Conservation (phyloP, 2,888 invertebrate genomes). For the Notodonta ziczac region DNA sequence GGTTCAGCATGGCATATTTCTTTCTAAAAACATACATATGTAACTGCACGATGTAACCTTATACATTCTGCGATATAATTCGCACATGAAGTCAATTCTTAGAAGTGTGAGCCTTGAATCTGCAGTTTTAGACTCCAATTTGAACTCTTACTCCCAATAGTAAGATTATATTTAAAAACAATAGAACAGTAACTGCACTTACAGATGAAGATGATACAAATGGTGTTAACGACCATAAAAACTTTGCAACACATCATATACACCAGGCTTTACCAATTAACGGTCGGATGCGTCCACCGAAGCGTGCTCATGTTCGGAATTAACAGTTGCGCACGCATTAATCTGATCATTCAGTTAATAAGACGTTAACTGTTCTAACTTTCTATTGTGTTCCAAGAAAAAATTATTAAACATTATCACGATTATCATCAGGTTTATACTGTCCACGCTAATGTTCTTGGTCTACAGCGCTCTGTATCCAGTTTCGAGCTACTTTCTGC, state of each 20-base stretch:
- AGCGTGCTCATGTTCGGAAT: slow-evolving; percentile 35
- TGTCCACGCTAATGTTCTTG: too few relatives aligned
- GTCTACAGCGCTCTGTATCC: too few relatives aligned
- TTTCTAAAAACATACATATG: too few relatives aligned
- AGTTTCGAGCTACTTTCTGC: too few relatives aligned
- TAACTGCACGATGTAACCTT: too few relatives aligned
- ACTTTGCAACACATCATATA: slow-evolving; percentile 11
- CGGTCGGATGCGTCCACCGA: slow-evolving; percentile 23
- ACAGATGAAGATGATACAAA: background rate
- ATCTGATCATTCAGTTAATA: slow-evolving; percentile 31
- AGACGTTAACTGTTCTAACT: slow-evolving; percentile 27
- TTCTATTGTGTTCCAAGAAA: slow-evolving; percentile 23
- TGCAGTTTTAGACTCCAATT: too few relatives aligned
- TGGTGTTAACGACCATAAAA: background rate
- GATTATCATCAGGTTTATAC: too few relatives aligned
- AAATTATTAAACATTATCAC: background rate
- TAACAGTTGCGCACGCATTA: slow-evolving; percentile 26
- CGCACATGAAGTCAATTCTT: too few relatives aligned
- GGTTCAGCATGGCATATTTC: too few relatives aligned
- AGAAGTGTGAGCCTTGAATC: too few relatives aligned
- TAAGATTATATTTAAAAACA: background rate
- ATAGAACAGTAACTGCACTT: background rate
- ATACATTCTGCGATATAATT: too few relatives aligned
- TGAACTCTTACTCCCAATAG: too few relatives aligned
- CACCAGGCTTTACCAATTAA: slow-evolving; percentile 28